Percentiles rank a stretch among this genome's conserved stretches.
Conservation (phyloP, 2,797 vertebrate genomes). For the Vireo griseus region DNA sequence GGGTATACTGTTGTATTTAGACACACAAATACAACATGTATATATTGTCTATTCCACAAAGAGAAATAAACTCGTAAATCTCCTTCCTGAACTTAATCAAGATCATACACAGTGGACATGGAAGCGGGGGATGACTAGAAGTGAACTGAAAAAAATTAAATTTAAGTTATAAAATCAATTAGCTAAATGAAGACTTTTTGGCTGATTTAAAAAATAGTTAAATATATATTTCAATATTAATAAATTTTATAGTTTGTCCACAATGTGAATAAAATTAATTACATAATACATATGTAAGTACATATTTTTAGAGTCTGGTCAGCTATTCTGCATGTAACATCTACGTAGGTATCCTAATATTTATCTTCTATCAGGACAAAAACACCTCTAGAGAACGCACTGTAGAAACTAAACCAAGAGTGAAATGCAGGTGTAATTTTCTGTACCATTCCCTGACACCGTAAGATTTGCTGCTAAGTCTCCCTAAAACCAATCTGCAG, state of each 20-base stretch:
- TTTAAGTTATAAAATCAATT: neutral
- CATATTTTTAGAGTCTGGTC: neutral
- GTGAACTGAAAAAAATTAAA: neutral
- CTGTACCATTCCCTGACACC: neutral
- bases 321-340: neutral
- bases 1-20: neutral
- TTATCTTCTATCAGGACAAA: neutral
- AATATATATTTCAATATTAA: neutral
- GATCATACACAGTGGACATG: neutral
- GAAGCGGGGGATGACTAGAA: accelerated
- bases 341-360: neutral
- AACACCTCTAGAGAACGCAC: neutral
- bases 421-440: neutral
- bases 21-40: neutral
- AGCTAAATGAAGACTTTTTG: neutral
- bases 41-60: neutral
- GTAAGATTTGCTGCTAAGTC: neutral
- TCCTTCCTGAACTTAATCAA: neutral
- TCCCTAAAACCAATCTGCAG: neutral
- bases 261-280: neutral
- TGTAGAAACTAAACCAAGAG: neutral
- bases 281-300: neutral
- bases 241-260: neutral
- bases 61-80: neutral
- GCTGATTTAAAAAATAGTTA: neutral